A percentile compares a stretch with the other conserved stretches of the same genome.
phyloP scores from a whole-genome alignment of 1,140 invertebrate genomes.

The Dendrolimus punctatus region DNA sequence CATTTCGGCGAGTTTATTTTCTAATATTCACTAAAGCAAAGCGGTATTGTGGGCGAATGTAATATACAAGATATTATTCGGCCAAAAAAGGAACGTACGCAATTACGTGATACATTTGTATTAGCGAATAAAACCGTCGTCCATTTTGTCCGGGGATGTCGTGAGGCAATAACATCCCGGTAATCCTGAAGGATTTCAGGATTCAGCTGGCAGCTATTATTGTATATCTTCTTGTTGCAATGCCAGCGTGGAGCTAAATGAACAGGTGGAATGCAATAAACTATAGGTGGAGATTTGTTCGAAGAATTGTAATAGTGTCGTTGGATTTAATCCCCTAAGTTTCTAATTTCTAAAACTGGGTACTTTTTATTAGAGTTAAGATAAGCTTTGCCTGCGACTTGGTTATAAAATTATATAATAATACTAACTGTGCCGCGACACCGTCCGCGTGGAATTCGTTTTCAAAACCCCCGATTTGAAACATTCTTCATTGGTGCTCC shows the following conservation, averaged over 20 bases:
- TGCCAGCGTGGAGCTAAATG: slow-evolving; percentile 31
- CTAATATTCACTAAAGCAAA: no score
- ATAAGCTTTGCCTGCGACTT: no score
- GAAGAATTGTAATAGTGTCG: slow-evolving; percentile 11
- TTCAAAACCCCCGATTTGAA: no score
- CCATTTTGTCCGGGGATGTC: slow-evolving; percentile 27
- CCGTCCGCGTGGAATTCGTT: no score
- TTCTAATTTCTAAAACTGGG: no score
- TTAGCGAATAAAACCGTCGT: slow-evolving; percentile 33
- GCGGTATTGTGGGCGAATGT: no score
- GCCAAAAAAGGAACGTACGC: slow-evolving; percentile 6
- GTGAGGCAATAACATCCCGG: slow-evolving; percentile 44
- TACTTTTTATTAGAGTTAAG: no score
- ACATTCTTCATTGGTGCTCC: no score
- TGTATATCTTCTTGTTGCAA: slow-evolving; percentile 28
- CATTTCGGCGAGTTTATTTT: no score
- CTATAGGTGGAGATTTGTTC: slow-evolving; percentile 19
- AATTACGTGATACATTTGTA: slow-evolving; percentile 21
- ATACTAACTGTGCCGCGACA: no score
- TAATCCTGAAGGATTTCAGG: slow-evolving; percentile 49
- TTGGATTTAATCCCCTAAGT: background rate
- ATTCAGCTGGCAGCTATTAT: slow-evolving; percentile 33
- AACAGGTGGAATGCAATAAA: slow-evolving; percentile 43
- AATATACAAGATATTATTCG: slow-evolving; percentile 8
- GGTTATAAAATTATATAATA: no score